These are phyloP conservation scores for Rhamnusium bicolor DNA, from an alignment of 2,888 invertebrate species.

Conservation along the genomic window DNA sequence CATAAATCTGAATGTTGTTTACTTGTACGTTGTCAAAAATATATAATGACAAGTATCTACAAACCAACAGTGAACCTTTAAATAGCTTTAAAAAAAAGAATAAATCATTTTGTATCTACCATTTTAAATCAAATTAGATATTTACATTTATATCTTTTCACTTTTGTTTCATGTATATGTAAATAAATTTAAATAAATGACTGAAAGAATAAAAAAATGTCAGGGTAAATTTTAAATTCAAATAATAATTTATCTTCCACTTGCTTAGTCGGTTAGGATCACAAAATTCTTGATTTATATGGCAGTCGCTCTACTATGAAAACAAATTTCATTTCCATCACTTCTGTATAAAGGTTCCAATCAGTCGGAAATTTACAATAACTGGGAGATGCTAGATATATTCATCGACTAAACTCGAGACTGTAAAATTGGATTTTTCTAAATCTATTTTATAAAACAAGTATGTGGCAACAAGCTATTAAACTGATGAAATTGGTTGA, in stretches of 20 bases:
- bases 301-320: constrained; percentile 42
- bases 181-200: not conserved
- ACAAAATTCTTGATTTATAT: constrained; percentile 45
- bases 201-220: not conserved
- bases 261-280: constrained; percentile 17
- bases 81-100: no score
- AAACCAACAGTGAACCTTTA: no score
- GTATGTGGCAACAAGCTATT: constrained; percentile 6
- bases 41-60: no score
- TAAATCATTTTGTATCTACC: not conserved
- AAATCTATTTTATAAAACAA: constrained; percentile 24
- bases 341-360: constrained; percentile 52
- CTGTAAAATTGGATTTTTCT: constrained; percentile 19
- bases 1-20: no score
- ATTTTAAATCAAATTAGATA: not conserved
- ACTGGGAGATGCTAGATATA: constrained; percentile 42
- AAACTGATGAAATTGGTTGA: not conserved
- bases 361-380: constrained; percentile 60
- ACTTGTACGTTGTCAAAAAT: no score
- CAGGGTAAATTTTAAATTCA: constrained; percentile 4
- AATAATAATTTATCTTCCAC: constrained; percentile 13
- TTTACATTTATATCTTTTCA: not conserved
- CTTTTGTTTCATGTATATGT: not conserved
- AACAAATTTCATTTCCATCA: constrained; percentile 51
- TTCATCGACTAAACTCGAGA: constrained; percentile 5